These are phyloP conservation scores for Dendrocopos noguchii DNA, from an alignment of 2,113 vertebrate genomes.

Conservation along the genomic window DNA sequence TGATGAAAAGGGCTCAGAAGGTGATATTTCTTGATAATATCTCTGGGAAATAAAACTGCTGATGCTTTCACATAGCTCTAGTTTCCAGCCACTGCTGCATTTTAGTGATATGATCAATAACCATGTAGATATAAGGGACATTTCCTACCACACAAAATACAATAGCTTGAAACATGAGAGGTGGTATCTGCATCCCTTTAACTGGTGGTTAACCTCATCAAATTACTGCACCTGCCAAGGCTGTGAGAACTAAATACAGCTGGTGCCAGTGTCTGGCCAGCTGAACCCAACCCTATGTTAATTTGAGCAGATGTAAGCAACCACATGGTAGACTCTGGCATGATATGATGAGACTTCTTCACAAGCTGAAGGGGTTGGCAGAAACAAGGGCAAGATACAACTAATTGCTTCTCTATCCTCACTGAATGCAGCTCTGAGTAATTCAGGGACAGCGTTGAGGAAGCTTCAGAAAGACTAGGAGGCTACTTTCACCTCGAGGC, in stretches of 20 bases:
- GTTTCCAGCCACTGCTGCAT: slow-evolving; percentile 56
- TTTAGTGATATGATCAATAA: slow-evolving; percentile 70
- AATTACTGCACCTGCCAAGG: slow-evolving; percentile 66
- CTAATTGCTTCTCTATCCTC: background rate
- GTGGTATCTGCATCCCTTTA: slow-evolving; percentile 50
- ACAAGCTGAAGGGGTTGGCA: background rate
- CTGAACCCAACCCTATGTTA: slow-evolving; percentile 46
- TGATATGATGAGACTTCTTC: background rate
- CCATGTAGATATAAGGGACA: slow-evolving; percentile 48
- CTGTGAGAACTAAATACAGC: slow-evolving; percentile 70
- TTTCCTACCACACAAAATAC: slow-evolving; percentile 66
- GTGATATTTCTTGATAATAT: slow-evolving; percentile 2
- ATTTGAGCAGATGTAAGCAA: slow-evolving; percentile 57
- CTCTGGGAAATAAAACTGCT: slow-evolving; percentile 41
- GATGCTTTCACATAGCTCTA: slow-evolving; percentile 9
- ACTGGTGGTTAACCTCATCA: slow-evolving; percentile 62
- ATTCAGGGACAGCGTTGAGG: background rate
- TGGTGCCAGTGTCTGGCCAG: slow-evolving; percentile 43
- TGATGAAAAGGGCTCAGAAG: background rate
- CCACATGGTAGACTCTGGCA: slow-evolving; percentile 3
- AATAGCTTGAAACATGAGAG: slow-evolving; percentile 48
- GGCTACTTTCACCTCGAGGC: background rate
- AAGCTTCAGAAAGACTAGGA: background rate
- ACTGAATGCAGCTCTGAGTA: background rate
- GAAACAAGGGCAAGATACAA: background rate